Base-by-base conservation (phyloP, 2,888 invertebrate genomes). In the Chloromyia formosa region DNA sequence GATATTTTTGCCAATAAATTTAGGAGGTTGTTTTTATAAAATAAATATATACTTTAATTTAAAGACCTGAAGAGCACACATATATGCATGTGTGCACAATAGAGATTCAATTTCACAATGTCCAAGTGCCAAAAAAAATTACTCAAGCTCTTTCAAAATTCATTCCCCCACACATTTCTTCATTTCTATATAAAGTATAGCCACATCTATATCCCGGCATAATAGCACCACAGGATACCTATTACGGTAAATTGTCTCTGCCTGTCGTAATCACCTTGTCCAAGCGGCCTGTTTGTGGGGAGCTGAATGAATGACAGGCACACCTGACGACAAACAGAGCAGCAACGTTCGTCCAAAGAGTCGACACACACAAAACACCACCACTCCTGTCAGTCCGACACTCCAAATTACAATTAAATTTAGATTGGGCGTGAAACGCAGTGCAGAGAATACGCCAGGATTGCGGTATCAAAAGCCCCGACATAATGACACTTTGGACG, bases 371-470 rank as follows among this genome's bases (percentile, higher is more conserved):
- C 49, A 3, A 49, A 7, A 3, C 5, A 7, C 49, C 12, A 49
- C 12, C 49, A 49, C 27, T 35, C 27, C 27, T 35, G 49, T 49
- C 49, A 12, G 49, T 12, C 3, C 16, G 49, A 49, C 49, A 49
- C 49, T 49, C 10, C 49, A 49, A 49, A 49, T 49, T 49, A 49
- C 49, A 49, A 49, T 49, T 49, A 49, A 49, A 49, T 49, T 49
- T 49, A 49, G 49, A 49, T 49, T 49, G 49, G 49, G 49, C 49
- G 49, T 49, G 16, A 49, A 49, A n/a, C 49, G 16, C 49, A 49
- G 10, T n/a, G 49, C 49, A 49, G 16, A 7, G 49, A n/a, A 49
- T 7, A 35, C 49, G 12, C 12, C 14, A 3, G 16, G 49, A 49
- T 49, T 49, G 49, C 49, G 49, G 49, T n/a, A 49, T 49, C 49